Percentiles rank a stretch among this genome's conserved stretches.
Conservation (phyloP, 2,888 invertebrate genomes). For the Meandrusa payeni region DNA sequence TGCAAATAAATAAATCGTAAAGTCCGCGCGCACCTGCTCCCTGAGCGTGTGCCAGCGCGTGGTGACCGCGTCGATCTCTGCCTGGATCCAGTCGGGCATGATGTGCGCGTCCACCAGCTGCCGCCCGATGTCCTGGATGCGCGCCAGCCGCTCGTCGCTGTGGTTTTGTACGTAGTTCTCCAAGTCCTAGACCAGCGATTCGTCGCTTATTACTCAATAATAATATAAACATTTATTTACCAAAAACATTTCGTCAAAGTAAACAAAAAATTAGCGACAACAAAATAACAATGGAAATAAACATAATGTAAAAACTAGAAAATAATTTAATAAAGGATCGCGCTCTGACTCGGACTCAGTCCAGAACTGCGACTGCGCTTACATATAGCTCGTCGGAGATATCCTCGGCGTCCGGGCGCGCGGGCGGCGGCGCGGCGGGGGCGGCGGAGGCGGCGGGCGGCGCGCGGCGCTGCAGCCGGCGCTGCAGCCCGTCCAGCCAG, state of each 20-base stretch:
- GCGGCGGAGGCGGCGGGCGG: slow-evolving; percentile 85
- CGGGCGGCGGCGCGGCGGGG: slow-evolving; percentile 49
- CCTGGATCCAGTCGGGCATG: slow-evolving; percentile 84
- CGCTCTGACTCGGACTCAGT: too few relatives aligned
- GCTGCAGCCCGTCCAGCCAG: slow-evolving; percentile 90
- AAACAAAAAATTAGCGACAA: too few relatives aligned
- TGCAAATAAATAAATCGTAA: too few relatives aligned
- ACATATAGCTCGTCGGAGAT: slow-evolving; percentile 92
- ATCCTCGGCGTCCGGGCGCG: slow-evolving; percentile 94
- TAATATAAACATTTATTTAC: too few relatives aligned
- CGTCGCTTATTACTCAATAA: too few relatives aligned
- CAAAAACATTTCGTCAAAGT: too few relatives aligned
- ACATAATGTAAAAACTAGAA: too few relatives aligned
- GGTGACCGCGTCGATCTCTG: slow-evolving; percentile 83
- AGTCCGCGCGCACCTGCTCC: slow-evolving; percentile 83
- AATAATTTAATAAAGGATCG: too few relatives aligned
- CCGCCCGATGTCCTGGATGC: slow-evolving; percentile 88
- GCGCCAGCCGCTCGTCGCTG: slow-evolving; percentile 85
- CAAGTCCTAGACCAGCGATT: slow-evolving; percentile 83
- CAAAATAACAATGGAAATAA: too few relatives aligned
- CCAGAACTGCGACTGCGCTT: slow-evolving; percentile 25
- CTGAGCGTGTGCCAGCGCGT: slow-evolving; percentile 85
- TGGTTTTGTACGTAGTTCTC: slow-evolving; percentile 90
- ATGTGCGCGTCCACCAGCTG: slow-evolving; percentile 88
- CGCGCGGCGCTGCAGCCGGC: slow-evolving; percentile 83